phyloP scores from a whole-genome alignment of 2,113 vertebrate genomes.

The Nothobranchius furzeri region DNA sequence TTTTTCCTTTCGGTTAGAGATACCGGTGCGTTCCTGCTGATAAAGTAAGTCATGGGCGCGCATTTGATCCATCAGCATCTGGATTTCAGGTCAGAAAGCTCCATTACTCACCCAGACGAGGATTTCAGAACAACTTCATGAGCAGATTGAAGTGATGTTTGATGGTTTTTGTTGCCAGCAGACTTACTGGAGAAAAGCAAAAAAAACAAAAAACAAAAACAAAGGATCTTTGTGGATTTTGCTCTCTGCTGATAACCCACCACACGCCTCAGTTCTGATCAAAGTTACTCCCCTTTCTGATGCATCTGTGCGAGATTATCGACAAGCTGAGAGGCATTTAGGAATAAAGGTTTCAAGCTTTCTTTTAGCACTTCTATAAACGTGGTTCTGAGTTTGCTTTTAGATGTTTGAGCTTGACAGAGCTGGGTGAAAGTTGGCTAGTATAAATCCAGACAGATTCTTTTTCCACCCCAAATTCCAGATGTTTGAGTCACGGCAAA shows the following conservation, averaged over 20 bases:
- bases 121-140: slow-evolving; percentile 62
- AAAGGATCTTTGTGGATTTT: slow-evolving; percentile 69
- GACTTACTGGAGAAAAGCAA: slow-evolving; percentile 39
- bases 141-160: slow-evolving; percentile 40
- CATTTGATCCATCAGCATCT: slow-evolving; percentile 38
- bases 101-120: slow-evolving; percentile 39
- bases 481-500: slow-evolving; percentile 66
- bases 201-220: slow-evolving; percentile 62
- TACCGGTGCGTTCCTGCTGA: slow-evolving; percentile 31
- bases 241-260: slow-evolving; percentile 38
- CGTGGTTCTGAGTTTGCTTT: not conserved
- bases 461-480: slow-evolving; percentile 59
- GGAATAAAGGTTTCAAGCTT: not conserved
- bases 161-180: too few relatives aligned
- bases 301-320: slow-evolving; percentile 55
- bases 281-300: too few relatives aligned
- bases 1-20: slow-evolving; percentile 30
- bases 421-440: slow-evolving; percentile 1
- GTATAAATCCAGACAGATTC: slow-evolving; percentile 41
- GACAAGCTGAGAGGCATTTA: slow-evolving; percentile 44
- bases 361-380: not conserved
- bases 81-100: slow-evolving; percentile 41
- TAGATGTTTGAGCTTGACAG: not conserved
- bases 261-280: too few relatives aligned
- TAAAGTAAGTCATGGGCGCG: slow-evolving; percentile 32